A percentile compares a stretch with the other conserved stretches of the same genome.
Evolutionary conservation across 2,113 vertebrate species (phyloP).

Genomic region (Sus scrofa): DNA sequence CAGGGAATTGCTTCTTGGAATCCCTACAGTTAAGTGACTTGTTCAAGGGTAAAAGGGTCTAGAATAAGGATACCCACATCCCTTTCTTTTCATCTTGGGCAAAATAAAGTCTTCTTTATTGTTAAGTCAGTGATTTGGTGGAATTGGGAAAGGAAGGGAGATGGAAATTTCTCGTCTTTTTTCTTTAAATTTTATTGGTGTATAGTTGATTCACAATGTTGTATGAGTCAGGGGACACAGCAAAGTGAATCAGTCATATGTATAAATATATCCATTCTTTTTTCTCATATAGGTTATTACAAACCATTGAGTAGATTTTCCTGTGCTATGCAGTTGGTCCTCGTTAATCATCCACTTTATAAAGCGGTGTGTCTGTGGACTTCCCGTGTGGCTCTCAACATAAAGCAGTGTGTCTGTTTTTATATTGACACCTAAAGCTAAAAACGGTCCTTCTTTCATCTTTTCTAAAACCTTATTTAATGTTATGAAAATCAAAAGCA

Average conservation of each 20-base stretch:
- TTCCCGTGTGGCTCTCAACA: too few relatives aligned
- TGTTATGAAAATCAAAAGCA: slow-evolving; percentile 30
- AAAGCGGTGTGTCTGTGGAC: background rate
- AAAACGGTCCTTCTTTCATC: background rate
- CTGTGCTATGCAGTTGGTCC: too few relatives aligned
- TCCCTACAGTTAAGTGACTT: background rate
- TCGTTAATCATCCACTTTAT: too few relatives aligned
- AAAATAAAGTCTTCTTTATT: slow-evolving; percentile 12
- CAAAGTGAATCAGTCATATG: too few relatives aligned
- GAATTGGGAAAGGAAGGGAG: background rate
- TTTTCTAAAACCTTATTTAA: slow-evolving; percentile 35
- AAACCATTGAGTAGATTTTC: too few relatives aligned
- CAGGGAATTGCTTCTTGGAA: background rate
- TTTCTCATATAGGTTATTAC: too few relatives aligned
- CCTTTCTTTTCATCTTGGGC: background rate
- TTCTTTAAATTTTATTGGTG: too few relatives aligned
- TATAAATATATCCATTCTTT: too few relatives aligned
- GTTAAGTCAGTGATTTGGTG: background rate
- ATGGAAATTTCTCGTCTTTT: background rate
- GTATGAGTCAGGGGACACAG: too few relatives aligned
- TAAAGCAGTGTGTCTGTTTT: background rate
- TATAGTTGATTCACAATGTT: too few relatives aligned
- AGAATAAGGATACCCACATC: background rate
- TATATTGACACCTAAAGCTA: slow-evolving; percentile 23
- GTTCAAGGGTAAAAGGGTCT: background rate